These are phyloP conservation scores for Poeciliopsis presidionis DNA, from an alignment of 2,797 vertebrate genomes.

Conservation along the genomic window DNA sequence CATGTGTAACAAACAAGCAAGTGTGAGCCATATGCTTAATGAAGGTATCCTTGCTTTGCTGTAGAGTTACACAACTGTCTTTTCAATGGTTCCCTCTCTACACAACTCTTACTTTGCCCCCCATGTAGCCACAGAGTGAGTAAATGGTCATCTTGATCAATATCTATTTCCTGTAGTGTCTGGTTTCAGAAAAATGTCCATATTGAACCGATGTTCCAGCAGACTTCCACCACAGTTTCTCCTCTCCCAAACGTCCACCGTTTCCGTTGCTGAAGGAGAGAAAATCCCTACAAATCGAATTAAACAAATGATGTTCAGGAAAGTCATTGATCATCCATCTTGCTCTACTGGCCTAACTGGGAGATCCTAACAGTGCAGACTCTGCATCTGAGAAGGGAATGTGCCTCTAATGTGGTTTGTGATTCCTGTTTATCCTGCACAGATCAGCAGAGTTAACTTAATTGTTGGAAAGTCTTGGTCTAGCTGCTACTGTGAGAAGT, in stretches of 20 bases:
- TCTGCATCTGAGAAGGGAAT: slow-evolving; percentile 78
- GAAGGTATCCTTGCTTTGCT: background rate
- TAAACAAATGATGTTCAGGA: slow-evolving; percentile 78
- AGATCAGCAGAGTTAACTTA: slow-evolving; percentile 81
- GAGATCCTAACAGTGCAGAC: slow-evolving; percentile 73
- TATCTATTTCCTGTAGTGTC: slow-evolving; percentile 82
- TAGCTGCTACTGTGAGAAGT: slow-evolving; percentile 53
- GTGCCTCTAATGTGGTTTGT: slow-evolving; percentile 79
- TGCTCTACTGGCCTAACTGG: slow-evolving; percentile 65
- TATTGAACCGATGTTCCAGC: slow-evolving; percentile 81
- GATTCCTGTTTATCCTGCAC: slow-evolving; percentile 81
- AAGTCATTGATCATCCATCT: slow-evolving; percentile 72
- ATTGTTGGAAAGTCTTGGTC: slow-evolving; percentile 75
- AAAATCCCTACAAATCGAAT: slow-evolving; percentile 79
- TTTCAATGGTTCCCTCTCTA: slow-evolving; percentile 20
- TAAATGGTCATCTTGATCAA: slow-evolving; percentile 78
- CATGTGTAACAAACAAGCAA: background rate
- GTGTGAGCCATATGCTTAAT: background rate
- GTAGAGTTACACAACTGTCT: background rate
- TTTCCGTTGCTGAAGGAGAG: slow-evolving; percentile 74
- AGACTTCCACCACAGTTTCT: slow-evolving; percentile 72
- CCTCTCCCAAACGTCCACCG: slow-evolving; percentile 50
- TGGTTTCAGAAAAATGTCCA: slow-evolving; percentile 82
- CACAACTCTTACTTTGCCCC: slow-evolving; percentile 52
- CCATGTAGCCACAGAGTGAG: slow-evolving; percentile 67